phyloP scores from a whole-genome alignment of 1,140 invertebrate genomes.

The Drosophila punjabiensis region DNA sequence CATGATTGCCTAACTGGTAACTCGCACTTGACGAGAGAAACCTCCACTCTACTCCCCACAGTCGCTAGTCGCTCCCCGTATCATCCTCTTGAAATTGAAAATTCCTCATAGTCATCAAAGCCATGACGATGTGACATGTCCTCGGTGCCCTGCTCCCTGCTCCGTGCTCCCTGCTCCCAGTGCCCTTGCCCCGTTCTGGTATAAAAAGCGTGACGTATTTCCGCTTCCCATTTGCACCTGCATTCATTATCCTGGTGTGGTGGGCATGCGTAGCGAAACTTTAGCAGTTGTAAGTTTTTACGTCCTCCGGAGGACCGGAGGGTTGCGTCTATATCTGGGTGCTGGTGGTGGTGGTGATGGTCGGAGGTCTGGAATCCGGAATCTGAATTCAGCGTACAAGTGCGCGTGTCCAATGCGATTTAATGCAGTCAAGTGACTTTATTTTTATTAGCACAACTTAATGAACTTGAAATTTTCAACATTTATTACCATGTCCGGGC shows the following conservation, averaged over 20 bases:
- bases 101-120: constrained; percentile 76
- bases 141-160: constrained; percentile 37
- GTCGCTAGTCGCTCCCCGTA: background rate
- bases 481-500: constrained; percentile 68
- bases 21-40: constrained; percentile 44
- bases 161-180: too few species aligned
- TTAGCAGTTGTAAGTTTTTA: constrained; percentile 73
- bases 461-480: constrained; percentile 80
- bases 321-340: constrained; percentile 22
- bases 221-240: constrained; percentile 81
- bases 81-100: constrained; percentile 74
- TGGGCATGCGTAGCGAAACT: constrained; percentile 72
- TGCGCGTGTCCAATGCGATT: constrained; percentile 79
- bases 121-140: constrained; percentile 46
- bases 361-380: constrained; percentile 3
- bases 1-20: constrained; percentile 69
- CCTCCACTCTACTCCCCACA: constrained; percentile 25
- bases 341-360: background rate
- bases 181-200: constrained; percentile 5
- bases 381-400: constrained; percentile 56
- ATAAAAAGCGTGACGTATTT: constrained; percentile 79
- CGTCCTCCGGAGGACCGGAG: constrained; percentile 14
- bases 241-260: constrained; percentile 75
- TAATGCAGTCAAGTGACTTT: constrained; percentile 80
- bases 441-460: constrained; percentile 84